Evolutionary conservation across 2,113 vertebrate genomes (phyloP), one percentile per base, ranked within the genome.

Genomic region (Psittacara wagleri): DNA sequence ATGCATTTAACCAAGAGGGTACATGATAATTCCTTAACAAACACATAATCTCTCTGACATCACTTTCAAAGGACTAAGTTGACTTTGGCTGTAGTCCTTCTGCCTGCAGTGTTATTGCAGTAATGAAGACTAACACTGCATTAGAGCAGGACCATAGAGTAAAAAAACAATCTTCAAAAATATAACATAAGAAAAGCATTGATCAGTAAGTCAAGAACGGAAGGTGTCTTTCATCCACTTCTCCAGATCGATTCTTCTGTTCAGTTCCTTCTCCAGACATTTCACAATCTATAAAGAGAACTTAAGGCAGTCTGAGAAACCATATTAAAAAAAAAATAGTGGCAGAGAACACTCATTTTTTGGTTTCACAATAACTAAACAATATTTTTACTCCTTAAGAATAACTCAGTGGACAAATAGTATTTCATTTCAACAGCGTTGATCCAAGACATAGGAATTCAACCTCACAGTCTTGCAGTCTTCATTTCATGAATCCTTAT

Each of bases 41-140:
- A 84, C 46, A 66, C 33, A 74, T 37, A 9, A 63, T 78, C 41
- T 83, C 51, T 91, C 74, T 70, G 67, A 92, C 82, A 79, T 23
- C 4, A 3, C 23, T 87, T 94, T 94, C 57, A 92, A 84, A 93
- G 77, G 46, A 79, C 88, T 49, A 28, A 43, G 62, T 66, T 94
- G 88, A 93, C 73, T 90, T 94, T 93, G 94, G 88, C 90, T 86
- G 41, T 23, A 64, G 37, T 88, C 57, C 83, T 77, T 90, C 61
- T 88, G 62, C 88, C 80, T 82, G 86, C 73, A 52, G 48, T 74
- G 83, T 90, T 92, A 86, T 31, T 75, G 83, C 74, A 90, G 70
- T 74, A 75, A 61, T 69, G 73, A 92, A 86, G 80, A 61, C 73
- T 80, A 90, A 90, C 70, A 81, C 24, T 33, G 69, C 4, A 1